phyloP scores from a whole-genome alignment of 2,113 vertebrate genomes.

The Embiotoca jacksoni region DNA sequence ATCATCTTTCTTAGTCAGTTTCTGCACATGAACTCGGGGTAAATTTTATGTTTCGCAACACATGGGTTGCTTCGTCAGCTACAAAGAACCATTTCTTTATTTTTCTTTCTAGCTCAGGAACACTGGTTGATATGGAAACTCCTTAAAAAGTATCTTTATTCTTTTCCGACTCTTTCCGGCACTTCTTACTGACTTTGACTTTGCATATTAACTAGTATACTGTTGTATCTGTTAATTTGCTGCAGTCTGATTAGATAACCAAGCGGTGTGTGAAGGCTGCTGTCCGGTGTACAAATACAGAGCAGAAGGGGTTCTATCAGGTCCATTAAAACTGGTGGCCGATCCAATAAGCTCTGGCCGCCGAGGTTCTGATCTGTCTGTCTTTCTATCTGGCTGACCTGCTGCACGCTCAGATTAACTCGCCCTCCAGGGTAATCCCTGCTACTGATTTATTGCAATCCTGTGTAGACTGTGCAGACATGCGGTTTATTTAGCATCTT shows the following conservation, averaged over 20 bases:
- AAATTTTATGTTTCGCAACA: background rate
- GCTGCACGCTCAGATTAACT: slow-evolving; percentile 68
- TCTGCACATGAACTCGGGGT: background rate
- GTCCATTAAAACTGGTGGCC: slow-evolving; percentile 30
- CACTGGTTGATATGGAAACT: too few relatives aligned
- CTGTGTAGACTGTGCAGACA: slow-evolving; percentile 35
- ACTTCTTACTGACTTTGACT: background rate
- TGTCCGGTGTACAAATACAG: background rate
- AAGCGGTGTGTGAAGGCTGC: background rate
- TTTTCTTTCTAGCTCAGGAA: too few relatives aligned
- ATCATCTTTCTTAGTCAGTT: background rate
- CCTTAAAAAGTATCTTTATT: background rate
- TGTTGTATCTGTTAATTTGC: slow-evolving; percentile 2
- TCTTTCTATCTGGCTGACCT: slow-evolving; percentile 56
- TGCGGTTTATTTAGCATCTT: slow-evolving; percentile 42
- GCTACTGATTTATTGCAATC: slow-evolving; percentile 66
- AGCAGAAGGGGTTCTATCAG: slow-evolving; percentile 3
- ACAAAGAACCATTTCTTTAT: too few relatives aligned
- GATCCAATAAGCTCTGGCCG: slow-evolving; percentile 32
- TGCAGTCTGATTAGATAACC: background rate
- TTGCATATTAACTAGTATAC: slow-evolving; percentile 1
- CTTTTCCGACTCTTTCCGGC: background rate
- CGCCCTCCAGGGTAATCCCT: slow-evolving; percentile 67
- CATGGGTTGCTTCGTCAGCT: background rate
- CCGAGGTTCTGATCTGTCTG: slow-evolving; percentile 32